Percentiles rank a stretch among this genome's conserved stretches.
These are phyloP conservation scores for Coelopa pilipes DNA, from an alignment of 2,888 invertebrate genomes.

Conservation along the genomic window DNA sequence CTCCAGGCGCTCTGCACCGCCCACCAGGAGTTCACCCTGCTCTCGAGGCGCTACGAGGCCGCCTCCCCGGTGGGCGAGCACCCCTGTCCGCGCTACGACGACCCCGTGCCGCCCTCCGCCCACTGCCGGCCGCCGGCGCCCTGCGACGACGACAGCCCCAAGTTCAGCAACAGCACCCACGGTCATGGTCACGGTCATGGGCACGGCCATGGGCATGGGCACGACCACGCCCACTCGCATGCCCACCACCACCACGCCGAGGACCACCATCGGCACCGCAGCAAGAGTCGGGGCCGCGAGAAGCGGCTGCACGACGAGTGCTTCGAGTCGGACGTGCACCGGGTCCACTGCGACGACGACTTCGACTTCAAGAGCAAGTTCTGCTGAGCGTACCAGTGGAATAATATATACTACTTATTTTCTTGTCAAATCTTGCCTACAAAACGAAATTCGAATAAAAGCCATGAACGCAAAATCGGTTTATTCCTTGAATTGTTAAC, in stretches of 20 bases:
- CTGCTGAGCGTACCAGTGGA: too few species aligned
- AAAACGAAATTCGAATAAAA: too few species aligned
- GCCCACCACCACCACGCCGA: constrained; percentile 31
- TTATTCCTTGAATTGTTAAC: too few species aligned
- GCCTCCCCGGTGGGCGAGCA: constrained; percentile 65
- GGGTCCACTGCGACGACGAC: constrained; percentile 54
- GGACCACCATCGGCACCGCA: constrained; percentile 49
- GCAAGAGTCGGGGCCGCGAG: constrained; percentile 51
- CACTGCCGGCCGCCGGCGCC: constrained; percentile 64
- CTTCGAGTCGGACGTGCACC: constrained; percentile 54
- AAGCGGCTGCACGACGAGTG: constrained; percentile 56
- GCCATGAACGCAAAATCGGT: too few species aligned
- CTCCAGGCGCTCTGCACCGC: constrained; percentile 87
- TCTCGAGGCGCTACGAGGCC: constrained; percentile 79
- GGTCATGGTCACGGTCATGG: constrained; percentile 37
- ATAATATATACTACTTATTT: too few species aligned
- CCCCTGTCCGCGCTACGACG: constrained; percentile 64
- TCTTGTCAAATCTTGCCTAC: too few species aligned
- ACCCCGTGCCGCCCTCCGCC: constrained; percentile 58
- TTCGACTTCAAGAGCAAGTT: constrained; percentile 61
- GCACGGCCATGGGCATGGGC: constrained; percentile 39
- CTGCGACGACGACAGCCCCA: constrained; percentile 49
- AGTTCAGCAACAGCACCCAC: constrained; percentile 15
- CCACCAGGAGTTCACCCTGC: constrained; percentile 86
- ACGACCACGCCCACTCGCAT: constrained; percentile 30